Evolutionary conservation across 2,888 invertebrate genomes (phyloP), one percentile per base, ranked within the genome.

Genomic region (Agriotes lineatus): DNA sequence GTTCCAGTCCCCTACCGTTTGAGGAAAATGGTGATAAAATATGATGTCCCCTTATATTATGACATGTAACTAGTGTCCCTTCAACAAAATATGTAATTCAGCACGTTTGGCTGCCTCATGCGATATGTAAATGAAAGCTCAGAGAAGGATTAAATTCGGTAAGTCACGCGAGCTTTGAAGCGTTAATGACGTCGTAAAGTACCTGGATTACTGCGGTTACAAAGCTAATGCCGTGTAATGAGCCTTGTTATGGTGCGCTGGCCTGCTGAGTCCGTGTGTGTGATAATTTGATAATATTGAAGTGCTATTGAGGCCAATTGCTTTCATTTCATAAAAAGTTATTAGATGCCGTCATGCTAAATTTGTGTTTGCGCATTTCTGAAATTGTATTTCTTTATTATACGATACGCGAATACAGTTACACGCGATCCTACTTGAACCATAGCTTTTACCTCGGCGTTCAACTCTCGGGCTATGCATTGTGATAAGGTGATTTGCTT

Each of bases 121-220:
- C 80, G 79, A 79, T 81, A 82, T 82, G 81, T 80, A 81, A 82
- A 82, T 81, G 81, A 76, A 77, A 75, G 76, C 75, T 77, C 71
- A 71, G 73, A 75, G 75, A 74, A 72, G 76, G 77, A 78, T 80
- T 79, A 81, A 81, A 80, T 81, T 81, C 78, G 80, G 80, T 79
- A 81, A 80, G 82, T 81, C 82, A 81, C 80, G 81, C 79, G 76
- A 82, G 76, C 78, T 77, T 77, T 76, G 78, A 77, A 79, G 80
- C 81, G 77, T 81, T 81, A 81, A 81, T 78, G 80, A 77, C 75
- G 78, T 76, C 78, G 77, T 82, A 81, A 82, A 82, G 75, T 80
- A 82, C 81, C 81, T 80, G 80, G 81, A 81, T 82, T 82, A 81
- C 74, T 77, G 77, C 75, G 79, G 78, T 80, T 80, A 81, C 80